These are phyloP conservation scores for Monodelphis domestica DNA, from an alignment of 2,797 vertebrate species.

Conservation along the genomic window DNA sequence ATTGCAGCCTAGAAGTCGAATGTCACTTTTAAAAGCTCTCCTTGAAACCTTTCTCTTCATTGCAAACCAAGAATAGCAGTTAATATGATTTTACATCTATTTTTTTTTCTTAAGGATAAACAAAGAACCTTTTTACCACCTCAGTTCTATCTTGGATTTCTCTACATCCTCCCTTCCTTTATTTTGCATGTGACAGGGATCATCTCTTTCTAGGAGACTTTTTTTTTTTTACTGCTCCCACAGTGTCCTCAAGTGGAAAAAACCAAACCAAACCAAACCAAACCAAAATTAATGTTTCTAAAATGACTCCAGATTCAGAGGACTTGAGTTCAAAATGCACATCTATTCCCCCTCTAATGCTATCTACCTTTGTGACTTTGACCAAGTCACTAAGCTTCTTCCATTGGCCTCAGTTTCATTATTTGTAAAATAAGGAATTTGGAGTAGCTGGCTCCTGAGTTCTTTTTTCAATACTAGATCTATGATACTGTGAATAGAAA, in stretches of 20 bases:
- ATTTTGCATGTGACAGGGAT: not conserved
- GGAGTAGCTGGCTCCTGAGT: not conserved
- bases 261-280: not conserved
- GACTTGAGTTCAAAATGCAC: not conserved
- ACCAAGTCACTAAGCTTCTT: not conserved
- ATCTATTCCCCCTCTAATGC: constrained; percentile 9
- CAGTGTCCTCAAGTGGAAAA: not conserved
- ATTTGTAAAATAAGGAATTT: not conserved
- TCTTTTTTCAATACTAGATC: not conserved
- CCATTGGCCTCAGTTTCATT: not conserved
- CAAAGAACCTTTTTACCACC: constrained; percentile 20
- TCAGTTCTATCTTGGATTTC: constrained; percentile 18
- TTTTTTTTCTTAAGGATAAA: constrained; percentile 19
- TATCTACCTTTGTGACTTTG: constrained; percentile 29
- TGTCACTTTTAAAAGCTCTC: constrained; percentile 64
- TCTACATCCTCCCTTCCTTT: constrained; percentile 26
- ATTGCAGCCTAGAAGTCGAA: constrained; percentile 60
- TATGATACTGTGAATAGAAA: constrained; percentile 17
- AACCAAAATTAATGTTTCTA: not conserved
- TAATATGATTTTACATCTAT: constrained; percentile 31
- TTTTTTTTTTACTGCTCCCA: not conserved
- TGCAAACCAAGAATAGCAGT: constrained; percentile 47
- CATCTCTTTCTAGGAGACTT: not conserved
- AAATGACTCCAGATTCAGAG: not conserved
- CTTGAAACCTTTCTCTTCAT: constrained; percentile 49